Base-by-base conservation (phyloP, 2,888 invertebrate genomes). In the Exocentrus adspersus region DNA sequence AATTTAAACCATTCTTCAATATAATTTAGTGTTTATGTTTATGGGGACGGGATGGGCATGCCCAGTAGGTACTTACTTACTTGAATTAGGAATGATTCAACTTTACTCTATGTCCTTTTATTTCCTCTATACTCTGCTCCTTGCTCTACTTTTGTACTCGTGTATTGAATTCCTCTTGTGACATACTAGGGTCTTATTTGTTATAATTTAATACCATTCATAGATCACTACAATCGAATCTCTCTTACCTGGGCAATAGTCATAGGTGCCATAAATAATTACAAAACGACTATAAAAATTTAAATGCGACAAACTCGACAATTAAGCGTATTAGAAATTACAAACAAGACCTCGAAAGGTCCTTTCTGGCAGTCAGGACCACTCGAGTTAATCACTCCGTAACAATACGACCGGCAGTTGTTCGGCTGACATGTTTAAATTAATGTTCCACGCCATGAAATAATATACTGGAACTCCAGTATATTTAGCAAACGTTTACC, bases 401-500 rank as follows among this genome's bases (percentile, higher is more conserved):
- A 74, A 79, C 79, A 79, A 79, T 77, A 70, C 74, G 42, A 62
- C 64, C 70, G 72, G 74, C 78, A 75, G 74, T 75, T 75, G 75
- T 61, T 2, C 37, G 59, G 70, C 72, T 79, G 79, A 79, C 80
- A 67, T 68, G 72, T 74, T 81, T 81, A 81, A 81, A 81, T 81
- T 81, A 81, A 72, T 73, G 77, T 77, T 80, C 76, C 78, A 78
- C 79, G 78, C 77, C 79, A 76, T 71, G 78, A 77, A 80, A 80
- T 80, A 79, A 80, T 80, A 80, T 77, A 79, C 72, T 77, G 71
- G 73, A 73, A 76, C 70, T 77, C 71, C 75, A 79, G 79, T 80
- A 79, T 81, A 81, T 81, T 81, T 81, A 81, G 81, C 80, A 76
- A 77, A 77, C 80, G 78, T 80, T 81, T 81, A 80, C 75, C 59